phyloP scores from a whole-genome alignment of 2,113 vertebrate genomes.

The Eptesicus fuscus region DNA sequence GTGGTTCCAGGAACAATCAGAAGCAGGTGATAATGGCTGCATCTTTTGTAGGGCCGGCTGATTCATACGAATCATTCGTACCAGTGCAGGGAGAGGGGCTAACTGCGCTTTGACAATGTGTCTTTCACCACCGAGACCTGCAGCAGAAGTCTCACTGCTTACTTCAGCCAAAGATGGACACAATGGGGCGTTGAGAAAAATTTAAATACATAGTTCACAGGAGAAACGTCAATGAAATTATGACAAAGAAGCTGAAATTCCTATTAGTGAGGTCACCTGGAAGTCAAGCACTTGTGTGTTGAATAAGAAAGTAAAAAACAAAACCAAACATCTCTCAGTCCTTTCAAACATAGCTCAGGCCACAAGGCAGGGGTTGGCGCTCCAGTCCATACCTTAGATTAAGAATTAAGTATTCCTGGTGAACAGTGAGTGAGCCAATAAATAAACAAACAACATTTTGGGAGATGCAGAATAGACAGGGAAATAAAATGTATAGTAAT shows the following conservation, averaged over 20 bases:
- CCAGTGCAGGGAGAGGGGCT: conserved; percentile 35
- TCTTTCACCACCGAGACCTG: conserved; percentile 61
- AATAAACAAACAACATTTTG: conserved; percentile 78
- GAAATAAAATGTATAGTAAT: conserved; percentile 80
- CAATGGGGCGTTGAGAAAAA: conserved; percentile 8
- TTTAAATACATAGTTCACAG: conserved; percentile 11
- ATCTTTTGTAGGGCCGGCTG: conserved; percentile 45
- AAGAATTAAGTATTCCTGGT: conserved; percentile 66
- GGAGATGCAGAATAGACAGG: conserved; percentile 77
- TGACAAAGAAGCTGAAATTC: not conserved
- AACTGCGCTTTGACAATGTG: conserved; percentile 48
- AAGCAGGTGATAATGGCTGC: conserved; percentile 49
- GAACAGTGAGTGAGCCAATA: conserved; percentile 62
- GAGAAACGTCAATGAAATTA: not conserved
- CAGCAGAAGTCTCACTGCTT: conserved; percentile 50
- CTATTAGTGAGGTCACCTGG: not conserved
- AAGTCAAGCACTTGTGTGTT: not conserved
- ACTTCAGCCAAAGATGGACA: conserved; percentile 39
- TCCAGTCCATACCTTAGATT: conserved; percentile 10
- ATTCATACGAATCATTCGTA: conserved; percentile 65
- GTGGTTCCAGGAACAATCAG: conserved; percentile 47
- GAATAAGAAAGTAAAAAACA: not conserved
- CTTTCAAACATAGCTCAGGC: conserved; percentile 34
- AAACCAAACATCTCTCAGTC: not conserved
- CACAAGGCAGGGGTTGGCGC: not conserved